Evolutionary conservation across 1,140 invertebrate genomes (phyloP).

Genomic region (Plutomurus gul): DNA sequence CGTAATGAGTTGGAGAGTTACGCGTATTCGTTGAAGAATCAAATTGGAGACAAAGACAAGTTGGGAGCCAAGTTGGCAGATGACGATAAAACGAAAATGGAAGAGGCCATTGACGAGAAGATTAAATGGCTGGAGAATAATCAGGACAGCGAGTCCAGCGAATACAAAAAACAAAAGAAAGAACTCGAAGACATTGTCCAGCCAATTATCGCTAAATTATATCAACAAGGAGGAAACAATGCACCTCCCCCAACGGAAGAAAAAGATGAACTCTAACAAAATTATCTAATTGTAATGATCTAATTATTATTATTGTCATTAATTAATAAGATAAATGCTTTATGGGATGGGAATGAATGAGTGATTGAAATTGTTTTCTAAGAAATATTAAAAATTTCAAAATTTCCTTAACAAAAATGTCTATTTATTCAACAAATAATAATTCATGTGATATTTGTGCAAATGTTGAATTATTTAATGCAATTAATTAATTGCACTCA

Average conservation of each 20-base stretch:
- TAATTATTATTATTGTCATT: no score
- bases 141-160: slow-evolving; percentile 89
- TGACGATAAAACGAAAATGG: slow-evolving; percentile 94
- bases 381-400: no score
- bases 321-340: no score
- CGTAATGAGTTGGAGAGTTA: slow-evolving; percentile 96
- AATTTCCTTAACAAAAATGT: no score
- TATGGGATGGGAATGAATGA: no score
- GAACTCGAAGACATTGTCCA: slow-evolving; percentile 93
- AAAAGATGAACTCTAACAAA: not conserved
- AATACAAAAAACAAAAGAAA: slow-evolving; percentile 97
- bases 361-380: no score
- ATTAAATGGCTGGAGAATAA: slow-evolving; percentile 99
- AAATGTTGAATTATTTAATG: no score
- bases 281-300: not conserved
- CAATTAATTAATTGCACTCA: no score
- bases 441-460: no score
- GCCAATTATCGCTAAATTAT: slow-evolving; percentile 96
- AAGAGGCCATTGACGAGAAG: slow-evolving; percentile 91
- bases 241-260: not conserved
- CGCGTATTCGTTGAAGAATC: slow-evolving; percentile 97
- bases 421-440: no score
- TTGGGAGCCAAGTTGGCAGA: slow-evolving; percentile 88
- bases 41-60: slow-evolving; percentile 96
- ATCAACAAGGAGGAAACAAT: slow-evolving; percentile 67